phyloP scores from a whole-genome alignment of 2,113 vertebrate species.

The Leucosticte australis region DNA sequence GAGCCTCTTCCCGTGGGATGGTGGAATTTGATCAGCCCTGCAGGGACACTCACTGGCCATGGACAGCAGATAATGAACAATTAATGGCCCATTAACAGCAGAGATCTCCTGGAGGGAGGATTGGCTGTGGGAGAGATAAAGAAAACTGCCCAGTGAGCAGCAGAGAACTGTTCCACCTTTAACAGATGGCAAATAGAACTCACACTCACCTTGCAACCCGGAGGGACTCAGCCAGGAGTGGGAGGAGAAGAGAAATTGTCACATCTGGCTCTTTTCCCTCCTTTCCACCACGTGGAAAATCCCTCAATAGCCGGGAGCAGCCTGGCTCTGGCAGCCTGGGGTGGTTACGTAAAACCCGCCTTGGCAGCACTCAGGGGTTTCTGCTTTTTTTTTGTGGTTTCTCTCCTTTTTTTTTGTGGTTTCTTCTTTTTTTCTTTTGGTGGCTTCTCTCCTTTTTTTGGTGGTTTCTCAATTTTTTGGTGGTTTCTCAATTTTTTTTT shows the following conservation, averaged over 20 bases:
- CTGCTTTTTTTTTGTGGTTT: neutral
- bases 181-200: neutral
- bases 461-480: too few relatives aligned
- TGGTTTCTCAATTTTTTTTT: neutral
- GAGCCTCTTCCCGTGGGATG: too few relatives aligned
- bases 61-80: too few relatives aligned
- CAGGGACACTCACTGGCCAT: too few relatives aligned
- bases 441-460: neutral
- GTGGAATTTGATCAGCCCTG: too few relatives aligned
- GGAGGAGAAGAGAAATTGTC: neutral
- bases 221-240: neutral
- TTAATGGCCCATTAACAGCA: neutral
- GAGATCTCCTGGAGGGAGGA: too few relatives aligned
- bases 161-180: neutral
- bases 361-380: neutral
- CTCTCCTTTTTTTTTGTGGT: neutral
- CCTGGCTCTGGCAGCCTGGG: neutral
- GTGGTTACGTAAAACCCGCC: neutral
- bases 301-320: neutral
- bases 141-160: neutral
- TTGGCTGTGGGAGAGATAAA: neutral
- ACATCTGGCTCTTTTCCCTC: neutral
- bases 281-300: conserved; percentile 1
- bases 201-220: neutral
- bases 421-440: neutral